A percentile compares a stretch with the other conserved stretches of the same genome.
Conservation (phyloP, 2,888 invertebrate species). For the Chymomyza procnemis region DNA sequence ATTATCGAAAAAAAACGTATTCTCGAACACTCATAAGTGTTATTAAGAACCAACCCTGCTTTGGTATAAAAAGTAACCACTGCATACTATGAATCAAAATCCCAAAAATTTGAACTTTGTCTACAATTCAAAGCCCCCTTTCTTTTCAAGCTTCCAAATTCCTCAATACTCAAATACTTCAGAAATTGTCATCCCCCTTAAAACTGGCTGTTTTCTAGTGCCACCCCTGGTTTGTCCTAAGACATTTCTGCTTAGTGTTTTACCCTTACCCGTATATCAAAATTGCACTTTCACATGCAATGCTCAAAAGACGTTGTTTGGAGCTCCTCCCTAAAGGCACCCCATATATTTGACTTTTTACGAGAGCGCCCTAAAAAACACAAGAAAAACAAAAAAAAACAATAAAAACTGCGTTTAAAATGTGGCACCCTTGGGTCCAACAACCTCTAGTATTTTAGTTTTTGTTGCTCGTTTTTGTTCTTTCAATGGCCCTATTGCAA, state of each 20-base stretch:
- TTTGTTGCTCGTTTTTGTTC: neutral
- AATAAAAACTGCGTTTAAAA: neutral
- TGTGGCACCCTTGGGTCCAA: neutral
- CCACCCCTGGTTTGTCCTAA: neutral
- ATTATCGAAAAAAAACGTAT: no score
- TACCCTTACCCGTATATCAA: neutral
- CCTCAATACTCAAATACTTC: no score
- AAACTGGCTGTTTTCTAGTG: no score
- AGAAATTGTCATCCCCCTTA: no score
- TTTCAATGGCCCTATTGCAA: conserved; percentile 2
- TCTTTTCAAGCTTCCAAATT: no score
- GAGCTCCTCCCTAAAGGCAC: neutral
- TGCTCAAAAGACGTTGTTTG: neutral
- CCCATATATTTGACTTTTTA: neutral
- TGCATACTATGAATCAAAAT: no score
- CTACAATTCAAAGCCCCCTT: no score
- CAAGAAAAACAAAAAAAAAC: no score
- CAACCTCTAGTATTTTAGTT: neutral
- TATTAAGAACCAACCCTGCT: no score
- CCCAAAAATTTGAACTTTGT: no score
- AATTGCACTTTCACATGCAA: neutral
- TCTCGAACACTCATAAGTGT: no score
- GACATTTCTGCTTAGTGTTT: neutral
- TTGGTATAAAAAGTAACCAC: no score
- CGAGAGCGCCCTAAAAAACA: neutral